A percentile compares a stretch with the other conserved stretches of the same genome.
phyloP scores from a whole-genome alignment of 2,113 vertebrate species.

The Mobula birostris region DNA sequence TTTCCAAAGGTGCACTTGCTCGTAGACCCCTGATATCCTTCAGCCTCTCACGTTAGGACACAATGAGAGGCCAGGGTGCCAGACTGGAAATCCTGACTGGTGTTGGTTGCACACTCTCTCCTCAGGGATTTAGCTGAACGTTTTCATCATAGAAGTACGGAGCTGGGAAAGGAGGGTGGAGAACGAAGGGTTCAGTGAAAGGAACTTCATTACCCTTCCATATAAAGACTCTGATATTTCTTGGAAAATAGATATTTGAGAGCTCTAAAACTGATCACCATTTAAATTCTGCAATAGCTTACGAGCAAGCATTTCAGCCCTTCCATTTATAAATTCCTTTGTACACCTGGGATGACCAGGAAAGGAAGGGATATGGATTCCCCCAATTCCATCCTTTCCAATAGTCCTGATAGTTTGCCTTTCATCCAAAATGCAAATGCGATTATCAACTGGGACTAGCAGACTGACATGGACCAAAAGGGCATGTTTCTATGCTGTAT shows the following conservation, averaged over 20 bases:
- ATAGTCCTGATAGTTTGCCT: not conserved
- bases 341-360: not conserved
- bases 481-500: too few relatives aligned
- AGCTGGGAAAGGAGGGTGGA: not conserved
- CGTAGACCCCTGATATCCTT: not conserved
- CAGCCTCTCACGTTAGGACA: not conserved
- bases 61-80: too few relatives aligned
- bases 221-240: not conserved
- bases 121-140: not conserved
- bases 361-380: not conserved
- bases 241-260: not conserved
- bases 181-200: not conserved
- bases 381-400: not conserved
- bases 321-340: not conserved
- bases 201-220: not conserved
- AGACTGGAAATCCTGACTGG: too few relatives aligned
- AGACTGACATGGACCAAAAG: too few relatives aligned
- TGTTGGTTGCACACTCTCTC: not conserved
- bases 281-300: not conserved
- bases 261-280: not conserved
- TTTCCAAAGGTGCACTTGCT: not conserved
- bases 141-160: not conserved
- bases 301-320: not conserved
- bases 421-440: not conserved
- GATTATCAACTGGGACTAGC: too few relatives aligned